phyloP scores from a whole-genome alignment of 1,140 invertebrate genomes.

The Laodelphax striatellus region DNA sequence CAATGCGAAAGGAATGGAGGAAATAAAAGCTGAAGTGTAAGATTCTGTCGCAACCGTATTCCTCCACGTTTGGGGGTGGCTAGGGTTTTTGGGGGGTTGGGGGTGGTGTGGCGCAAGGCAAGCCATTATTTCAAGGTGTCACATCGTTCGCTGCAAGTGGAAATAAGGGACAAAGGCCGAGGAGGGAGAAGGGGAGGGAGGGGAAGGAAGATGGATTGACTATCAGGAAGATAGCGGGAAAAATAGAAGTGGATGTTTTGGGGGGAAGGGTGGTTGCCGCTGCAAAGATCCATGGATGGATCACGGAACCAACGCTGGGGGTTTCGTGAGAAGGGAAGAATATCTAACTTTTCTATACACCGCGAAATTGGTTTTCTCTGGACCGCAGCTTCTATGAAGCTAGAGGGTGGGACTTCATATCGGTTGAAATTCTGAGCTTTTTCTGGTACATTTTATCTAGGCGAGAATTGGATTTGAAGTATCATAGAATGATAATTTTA shows the following conservation, averaged over 20 bases:
- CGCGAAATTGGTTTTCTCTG: constrained; percentile 1
- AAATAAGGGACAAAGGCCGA: background rate
- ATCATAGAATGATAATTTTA: too few relatives aligned
- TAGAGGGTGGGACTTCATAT: too few relatives aligned
- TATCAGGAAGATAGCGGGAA: background rate
- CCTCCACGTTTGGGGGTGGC: too few relatives aligned
- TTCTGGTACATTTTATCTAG: too few relatives aligned
- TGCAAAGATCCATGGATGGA: too few relatives aligned
- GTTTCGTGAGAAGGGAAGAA: background rate
- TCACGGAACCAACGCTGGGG: background rate
- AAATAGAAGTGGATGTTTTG: constrained; percentile 3
- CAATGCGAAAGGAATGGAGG: too few relatives aligned
- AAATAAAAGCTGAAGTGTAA: too few relatives aligned
- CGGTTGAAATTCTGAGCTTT: too few relatives aligned
- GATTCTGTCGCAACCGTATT: too few relatives aligned
- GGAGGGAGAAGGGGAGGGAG: background rate
- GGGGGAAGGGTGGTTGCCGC: too few relatives aligned
- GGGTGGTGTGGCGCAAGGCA: background rate
- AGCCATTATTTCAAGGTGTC: constrained; percentile 5
- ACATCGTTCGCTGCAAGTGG: constrained; percentile 1
- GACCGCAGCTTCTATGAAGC: background rate
- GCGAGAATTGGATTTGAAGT: too few relatives aligned
- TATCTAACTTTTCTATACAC: constrained; percentile 6
- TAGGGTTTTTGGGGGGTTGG: too few relatives aligned
- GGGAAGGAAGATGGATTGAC: constrained; percentile 3